A percentile compares a stretch with the other conserved stretches of the same genome.
phyloP scores from a whole-genome alignment of 2,113 vertebrate species.

The Plestiodon gilberti region DNA sequence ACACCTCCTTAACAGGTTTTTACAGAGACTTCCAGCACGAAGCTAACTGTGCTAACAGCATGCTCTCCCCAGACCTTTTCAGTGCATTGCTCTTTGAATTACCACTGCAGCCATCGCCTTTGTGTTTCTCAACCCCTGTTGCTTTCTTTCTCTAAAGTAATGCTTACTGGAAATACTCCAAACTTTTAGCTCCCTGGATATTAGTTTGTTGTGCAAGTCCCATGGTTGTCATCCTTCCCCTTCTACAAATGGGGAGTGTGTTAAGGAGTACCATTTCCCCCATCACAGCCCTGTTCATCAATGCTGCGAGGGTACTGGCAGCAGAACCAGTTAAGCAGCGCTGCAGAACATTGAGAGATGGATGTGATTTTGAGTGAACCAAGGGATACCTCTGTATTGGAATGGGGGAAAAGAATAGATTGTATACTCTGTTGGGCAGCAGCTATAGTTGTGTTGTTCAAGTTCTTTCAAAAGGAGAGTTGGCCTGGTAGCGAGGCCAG shows the following conservation, averaged over 20 bases:
- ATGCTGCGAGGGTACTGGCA: neutral
- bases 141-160: neutral
- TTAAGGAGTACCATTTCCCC: neutral
- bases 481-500: neutral
- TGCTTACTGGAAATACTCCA: neutral
- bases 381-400: neutral
- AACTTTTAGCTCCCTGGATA: neutral
- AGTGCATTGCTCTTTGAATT: neutral
- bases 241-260: neutral
- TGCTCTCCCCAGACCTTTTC: neutral
- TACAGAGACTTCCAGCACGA: neutral
- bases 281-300: neutral
- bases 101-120: neutral
- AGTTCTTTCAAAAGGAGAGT: neutral
- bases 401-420: neutral
- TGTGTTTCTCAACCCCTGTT: neutral
- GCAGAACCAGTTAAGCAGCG: neutral
- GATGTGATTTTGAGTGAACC: neutral
- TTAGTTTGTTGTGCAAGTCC: neutral
- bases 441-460: neutral
- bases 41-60: constrained; percentile 12
- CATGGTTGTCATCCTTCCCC: neutral
- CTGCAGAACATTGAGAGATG: neutral
- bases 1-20: neutral
- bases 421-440: neutral